Evolutionary conservation across 1,140 invertebrate species (phyloP).

Genomic region (Acromyrmex echinatior): DNA sequence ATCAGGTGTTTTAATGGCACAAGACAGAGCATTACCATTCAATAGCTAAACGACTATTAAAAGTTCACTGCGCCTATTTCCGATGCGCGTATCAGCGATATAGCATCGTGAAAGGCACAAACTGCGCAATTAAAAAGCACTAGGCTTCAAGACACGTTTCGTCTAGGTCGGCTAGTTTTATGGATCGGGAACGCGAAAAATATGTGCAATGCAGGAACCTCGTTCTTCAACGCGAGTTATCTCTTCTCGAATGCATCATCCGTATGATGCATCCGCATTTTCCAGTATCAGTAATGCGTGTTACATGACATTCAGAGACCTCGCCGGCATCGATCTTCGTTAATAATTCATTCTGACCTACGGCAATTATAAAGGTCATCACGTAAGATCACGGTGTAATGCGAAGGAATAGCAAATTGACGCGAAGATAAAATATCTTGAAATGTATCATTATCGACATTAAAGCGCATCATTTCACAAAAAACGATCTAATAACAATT

Average conservation of each 20-base stretch:
- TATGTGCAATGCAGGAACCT: neutral
- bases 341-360: slow-evolving; percentile 57
- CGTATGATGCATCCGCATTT: neutral
- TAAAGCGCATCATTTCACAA: neutral
- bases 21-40: neutral
- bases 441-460: neutral
- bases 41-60: neutral
- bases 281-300: slow-evolving; percentile 13
- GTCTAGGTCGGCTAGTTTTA: slow-evolving; percentile 1
- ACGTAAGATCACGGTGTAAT: slow-evolving; percentile 12
- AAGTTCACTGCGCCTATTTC: neutral
- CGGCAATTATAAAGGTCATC: slow-evolving; percentile 57
- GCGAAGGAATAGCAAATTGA: neutral
- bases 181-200: neutral
- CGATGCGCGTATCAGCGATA: neutral
- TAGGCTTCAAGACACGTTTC: neutral
- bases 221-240: neutral
- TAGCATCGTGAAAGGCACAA: neutral
- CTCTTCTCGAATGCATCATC: neutral
- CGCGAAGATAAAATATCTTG: neutral
- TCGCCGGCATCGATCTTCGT: neutral
- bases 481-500: neutral
- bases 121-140: slow-evolving; percentile 1
- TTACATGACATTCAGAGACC: slow-evolving; percentile 37
- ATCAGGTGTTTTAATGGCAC: neutral